Evolutionary conservation across 2,113 vertebrate genomes (phyloP).

Genomic region (Apodemus speciosus): DNA sequence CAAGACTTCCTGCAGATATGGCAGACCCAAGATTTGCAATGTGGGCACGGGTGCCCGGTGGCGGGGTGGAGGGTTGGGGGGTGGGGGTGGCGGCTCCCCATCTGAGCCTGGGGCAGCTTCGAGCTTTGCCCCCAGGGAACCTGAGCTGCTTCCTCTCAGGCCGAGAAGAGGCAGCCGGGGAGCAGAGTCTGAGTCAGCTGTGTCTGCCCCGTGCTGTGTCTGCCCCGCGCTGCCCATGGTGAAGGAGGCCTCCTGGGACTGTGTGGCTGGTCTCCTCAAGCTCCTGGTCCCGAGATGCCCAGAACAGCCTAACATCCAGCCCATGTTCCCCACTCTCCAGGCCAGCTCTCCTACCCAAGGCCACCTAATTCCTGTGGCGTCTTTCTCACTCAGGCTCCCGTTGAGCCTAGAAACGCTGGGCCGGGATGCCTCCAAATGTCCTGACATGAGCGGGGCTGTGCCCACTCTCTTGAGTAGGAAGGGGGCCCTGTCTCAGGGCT

Average conservation of each 20-base stretch:
- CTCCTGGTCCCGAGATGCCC: neutral
- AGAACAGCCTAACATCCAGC: too few species aligned
- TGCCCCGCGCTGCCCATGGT: accelerated
- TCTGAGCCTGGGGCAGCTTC: accelerated
- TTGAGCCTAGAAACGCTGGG: accelerated
- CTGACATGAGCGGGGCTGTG: neutral
- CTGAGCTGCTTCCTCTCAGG: neutral
- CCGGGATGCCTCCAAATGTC: neutral
- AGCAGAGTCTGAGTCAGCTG: too few species aligned
- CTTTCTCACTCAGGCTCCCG: neutral
- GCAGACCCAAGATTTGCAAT: neutral
- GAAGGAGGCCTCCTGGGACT: neutral
- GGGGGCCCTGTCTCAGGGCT: neutral
- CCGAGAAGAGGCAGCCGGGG: neutral
- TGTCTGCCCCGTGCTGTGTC: neutral
- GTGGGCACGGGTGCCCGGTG: neutral
- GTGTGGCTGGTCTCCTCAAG: too few species aligned
- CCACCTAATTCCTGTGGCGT: neutral
- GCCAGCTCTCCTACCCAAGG: neutral
- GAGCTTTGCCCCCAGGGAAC: neutral
- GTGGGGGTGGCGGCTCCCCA: neutral
- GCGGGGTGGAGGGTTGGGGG: accelerated
- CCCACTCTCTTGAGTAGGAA: neutral
- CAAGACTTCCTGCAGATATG: neutral
- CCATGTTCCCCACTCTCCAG: neutral